phyloP scores from a whole-genome alignment of 2,797 vertebrate genomes.

The Micropoecilia bifurca region DNA sequence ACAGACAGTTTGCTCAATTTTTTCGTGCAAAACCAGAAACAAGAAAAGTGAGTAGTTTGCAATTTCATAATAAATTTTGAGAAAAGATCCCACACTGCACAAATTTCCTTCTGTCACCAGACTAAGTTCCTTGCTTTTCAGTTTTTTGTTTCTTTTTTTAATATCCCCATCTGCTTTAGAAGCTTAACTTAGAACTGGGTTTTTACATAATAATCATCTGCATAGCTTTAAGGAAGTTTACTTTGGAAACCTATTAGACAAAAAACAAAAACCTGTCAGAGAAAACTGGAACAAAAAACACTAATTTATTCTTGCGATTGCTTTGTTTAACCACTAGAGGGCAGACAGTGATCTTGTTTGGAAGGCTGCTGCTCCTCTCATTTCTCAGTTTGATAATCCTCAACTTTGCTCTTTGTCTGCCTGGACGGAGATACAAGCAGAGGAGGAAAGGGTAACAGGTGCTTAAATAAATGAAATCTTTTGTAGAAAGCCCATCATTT shows the following conservation, averaged over 20 bases:
- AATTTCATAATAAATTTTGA: no score
- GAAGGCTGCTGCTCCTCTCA: neutral
- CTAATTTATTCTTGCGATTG: neutral
- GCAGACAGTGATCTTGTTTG: constrained; percentile 12
- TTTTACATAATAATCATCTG: neutral
- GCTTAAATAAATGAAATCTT: neutral
- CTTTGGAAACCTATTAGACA: neutral
- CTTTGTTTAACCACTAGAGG: constrained; percentile 29
- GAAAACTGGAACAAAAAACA: neutral
- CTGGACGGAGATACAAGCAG: neutral
- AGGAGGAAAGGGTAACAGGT: neutral
- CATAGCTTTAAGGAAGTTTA: neutral
- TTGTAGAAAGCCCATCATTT: neutral
- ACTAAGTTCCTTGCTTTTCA: neutral
- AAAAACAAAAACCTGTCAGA: neutral
- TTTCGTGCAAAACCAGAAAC: no score
- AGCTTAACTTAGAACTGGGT: neutral
- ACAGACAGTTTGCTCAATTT: no score
- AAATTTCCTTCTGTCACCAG: neutral
- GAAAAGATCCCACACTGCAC: no score
- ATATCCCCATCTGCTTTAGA: neutral
- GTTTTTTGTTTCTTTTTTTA: no score
- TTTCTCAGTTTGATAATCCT: neutral
- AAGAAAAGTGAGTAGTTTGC: no score
- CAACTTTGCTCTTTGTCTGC: neutral